Evolutionary conservation across 2,888 invertebrate genomes (phyloP).

Genomic region (Andricus curvator): DNA sequence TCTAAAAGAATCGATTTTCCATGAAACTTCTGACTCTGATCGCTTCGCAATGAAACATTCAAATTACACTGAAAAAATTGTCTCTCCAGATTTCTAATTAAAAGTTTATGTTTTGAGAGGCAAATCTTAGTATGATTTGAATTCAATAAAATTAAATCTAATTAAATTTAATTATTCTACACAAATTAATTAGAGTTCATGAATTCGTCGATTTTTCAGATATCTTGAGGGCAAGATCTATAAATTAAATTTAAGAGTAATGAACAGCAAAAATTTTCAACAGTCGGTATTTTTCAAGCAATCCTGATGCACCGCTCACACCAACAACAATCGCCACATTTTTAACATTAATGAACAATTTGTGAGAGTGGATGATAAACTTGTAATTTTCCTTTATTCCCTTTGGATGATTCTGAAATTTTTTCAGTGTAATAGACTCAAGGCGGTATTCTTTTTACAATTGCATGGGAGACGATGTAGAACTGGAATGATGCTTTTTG

Average conservation of each 20-base stretch:
- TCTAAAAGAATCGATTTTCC: constrained; percentile 74
- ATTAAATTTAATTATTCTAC: background rate
- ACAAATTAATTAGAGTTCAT: background rate
- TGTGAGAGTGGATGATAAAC: background rate
- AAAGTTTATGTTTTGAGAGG: background rate
- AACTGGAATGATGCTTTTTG: constrained; percentile 37
- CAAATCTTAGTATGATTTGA: constrained; percentile 11
- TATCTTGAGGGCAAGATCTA: background rate
- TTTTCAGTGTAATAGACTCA: constrained; percentile 24
- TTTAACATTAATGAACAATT: constrained; percentile 17
- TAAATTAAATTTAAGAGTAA: background rate
- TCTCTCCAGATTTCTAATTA: background rate
- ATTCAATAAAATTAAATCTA: background rate
- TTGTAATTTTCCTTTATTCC: background rate
- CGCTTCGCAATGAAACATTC: constrained; percentile 9
- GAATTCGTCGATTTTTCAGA: background rate
- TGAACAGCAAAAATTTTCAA: constrained; percentile 39
- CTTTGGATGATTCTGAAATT: constrained; percentile 6
- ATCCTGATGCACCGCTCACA: constrained; percentile 29
- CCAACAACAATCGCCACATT: constrained; percentile 16
- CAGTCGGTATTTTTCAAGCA: constrained; percentile 14
- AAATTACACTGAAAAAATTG: constrained; percentile 40
- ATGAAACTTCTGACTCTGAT: background rate
- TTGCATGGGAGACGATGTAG: constrained; percentile 31
- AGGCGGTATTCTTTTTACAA: constrained; percentile 17